A percentile compares a stretch with the other conserved stretches of the same genome.
Conservation (phyloP, 2,113 vertebrate species). For the Calyptomena viridis region DNA sequence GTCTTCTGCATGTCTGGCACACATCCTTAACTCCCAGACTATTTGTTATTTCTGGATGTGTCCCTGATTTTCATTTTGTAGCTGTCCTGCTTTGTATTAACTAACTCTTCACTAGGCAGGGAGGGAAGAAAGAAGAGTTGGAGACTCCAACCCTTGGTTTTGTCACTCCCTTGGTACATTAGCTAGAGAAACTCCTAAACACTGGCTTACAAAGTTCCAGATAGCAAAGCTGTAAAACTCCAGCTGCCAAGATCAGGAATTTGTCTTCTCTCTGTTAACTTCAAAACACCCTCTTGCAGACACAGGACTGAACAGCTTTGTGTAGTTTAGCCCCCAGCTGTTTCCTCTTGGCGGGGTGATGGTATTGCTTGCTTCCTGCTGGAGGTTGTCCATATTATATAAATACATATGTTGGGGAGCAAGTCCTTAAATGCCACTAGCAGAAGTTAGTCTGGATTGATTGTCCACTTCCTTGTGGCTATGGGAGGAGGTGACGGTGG, state of each 20-base stretch:
- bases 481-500: not conserved
- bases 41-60: conserved; percentile 61
- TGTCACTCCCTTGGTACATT: conserved; percentile 30
- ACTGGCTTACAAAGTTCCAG: not conserved
- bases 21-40: conserved; percentile 57
- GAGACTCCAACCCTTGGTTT: not conserved
- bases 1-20: conserved; percentile 43
- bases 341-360: conserved; percentile 23
- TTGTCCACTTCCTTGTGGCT: not conserved
- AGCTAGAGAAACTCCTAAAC: conserved; percentile 24
- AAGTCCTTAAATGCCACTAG: not conserved
- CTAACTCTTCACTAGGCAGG: conserved; percentile 11
- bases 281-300: conserved; percentile 30
- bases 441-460: not conserved
- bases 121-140: not conserved
- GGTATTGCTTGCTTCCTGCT: conserved; percentile 25
- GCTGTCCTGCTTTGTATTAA: conserved; percentile 58
- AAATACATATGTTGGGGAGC: not conserved
- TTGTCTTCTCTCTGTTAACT: conserved; percentile 43
- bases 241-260: conserved; percentile 29
- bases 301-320: conserved; percentile 22
- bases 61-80: conserved; percentile 47
- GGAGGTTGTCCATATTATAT: not conserved
- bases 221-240: conserved; percentile 19
- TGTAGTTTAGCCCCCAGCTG: conserved; percentile 47